Evolutionary conservation across 30 jellyfish, hydroid and myxozoan genomes (phyloP).

Genomic region (Catostylus mosaicus): DNA sequence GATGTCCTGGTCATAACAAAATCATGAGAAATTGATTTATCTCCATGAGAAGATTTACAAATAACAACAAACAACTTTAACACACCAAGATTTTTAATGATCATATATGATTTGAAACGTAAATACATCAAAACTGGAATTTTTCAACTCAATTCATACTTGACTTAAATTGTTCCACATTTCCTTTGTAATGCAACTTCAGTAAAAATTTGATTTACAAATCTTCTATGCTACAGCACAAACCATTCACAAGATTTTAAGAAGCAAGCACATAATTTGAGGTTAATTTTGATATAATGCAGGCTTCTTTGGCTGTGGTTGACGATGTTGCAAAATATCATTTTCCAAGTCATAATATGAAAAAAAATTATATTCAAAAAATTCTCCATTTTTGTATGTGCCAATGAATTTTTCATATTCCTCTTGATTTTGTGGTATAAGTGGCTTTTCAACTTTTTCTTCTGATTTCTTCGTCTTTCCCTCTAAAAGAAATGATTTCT

Average conservation of each 20-base stretch:
- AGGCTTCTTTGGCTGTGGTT: slow-evolving; percentile 51
- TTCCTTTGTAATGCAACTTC: not conserved
- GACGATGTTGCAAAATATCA: slow-evolving; percentile 35
- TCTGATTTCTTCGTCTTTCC: not conserved
- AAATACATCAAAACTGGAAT: not conserved
- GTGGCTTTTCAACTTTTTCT: slow-evolving; percentile 1
- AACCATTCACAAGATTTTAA: not conserved
- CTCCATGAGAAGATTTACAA: not conserved
- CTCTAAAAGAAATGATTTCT: not conserved
- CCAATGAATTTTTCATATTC: slow-evolving; percentile 32
- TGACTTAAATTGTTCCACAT: not conserved
- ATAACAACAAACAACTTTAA: not conserved
- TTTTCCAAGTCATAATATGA: slow-evolving; percentile 30
- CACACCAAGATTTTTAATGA: not conserved
- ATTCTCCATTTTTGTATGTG: slow-evolving; percentile 20
- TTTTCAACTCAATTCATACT: not conserved
- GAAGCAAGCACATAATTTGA: not conserved
- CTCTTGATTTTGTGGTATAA: slow-evolving; percentile 43
- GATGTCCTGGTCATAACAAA: not conserved
- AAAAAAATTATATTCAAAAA: slow-evolving; percentile 11
- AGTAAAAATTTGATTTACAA: not conserved
- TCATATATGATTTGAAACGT: not conserved
- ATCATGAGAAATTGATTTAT: not conserved
- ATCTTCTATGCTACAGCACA: not conserved
- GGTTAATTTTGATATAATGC: slow-evolving; percentile 14